These are phyloP conservation scores for Leptopilina syphax DNA, from an alignment of 2,888 invertebrate species.

Conservation along the genomic window DNA sequence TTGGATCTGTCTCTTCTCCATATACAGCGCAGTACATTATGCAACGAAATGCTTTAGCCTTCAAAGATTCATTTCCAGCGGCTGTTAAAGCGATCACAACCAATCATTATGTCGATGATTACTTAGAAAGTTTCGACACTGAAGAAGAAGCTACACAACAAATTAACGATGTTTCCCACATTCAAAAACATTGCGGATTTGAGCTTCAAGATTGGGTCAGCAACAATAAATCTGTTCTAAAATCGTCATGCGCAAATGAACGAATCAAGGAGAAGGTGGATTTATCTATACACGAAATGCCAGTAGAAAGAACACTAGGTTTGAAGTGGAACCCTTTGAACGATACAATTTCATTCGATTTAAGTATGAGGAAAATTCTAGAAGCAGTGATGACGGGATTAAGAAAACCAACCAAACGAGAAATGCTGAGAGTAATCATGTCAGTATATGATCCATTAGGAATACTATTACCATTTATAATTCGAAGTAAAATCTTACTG, in stretches of 20 bases:
- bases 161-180: slow-evolving; percentile 47
- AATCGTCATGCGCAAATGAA: background rate
- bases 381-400: background rate
- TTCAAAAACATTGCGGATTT: slow-evolving; percentile 53
- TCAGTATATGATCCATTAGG: slow-evolving; percentile 4
- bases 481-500: background rate
- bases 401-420: background rate
- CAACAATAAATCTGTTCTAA: slow-evolving; percentile 42
- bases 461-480: background rate
- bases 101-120: slow-evolving; percentile 63
- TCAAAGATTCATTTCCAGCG: no score
- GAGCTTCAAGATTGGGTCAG: slow-evolving; percentile 56
- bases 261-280: no score
- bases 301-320: background rate
- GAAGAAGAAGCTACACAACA: slow-evolving; percentile 52
- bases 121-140: slow-evolving; percentile 56
- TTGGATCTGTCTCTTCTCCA: slow-evolving; percentile 54
- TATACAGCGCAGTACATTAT: no score
- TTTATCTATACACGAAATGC: slow-evolving; percentile 47
- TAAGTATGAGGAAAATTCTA: background rate
- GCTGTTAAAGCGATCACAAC: no score
- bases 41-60: no score
- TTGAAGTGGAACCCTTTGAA: background rate
- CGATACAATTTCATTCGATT: background rate
- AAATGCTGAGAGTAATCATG: background rate